Base-by-base conservation (phyloP, 2,113 vertebrate genomes). In the Eptatretus burgeri region DNA sequence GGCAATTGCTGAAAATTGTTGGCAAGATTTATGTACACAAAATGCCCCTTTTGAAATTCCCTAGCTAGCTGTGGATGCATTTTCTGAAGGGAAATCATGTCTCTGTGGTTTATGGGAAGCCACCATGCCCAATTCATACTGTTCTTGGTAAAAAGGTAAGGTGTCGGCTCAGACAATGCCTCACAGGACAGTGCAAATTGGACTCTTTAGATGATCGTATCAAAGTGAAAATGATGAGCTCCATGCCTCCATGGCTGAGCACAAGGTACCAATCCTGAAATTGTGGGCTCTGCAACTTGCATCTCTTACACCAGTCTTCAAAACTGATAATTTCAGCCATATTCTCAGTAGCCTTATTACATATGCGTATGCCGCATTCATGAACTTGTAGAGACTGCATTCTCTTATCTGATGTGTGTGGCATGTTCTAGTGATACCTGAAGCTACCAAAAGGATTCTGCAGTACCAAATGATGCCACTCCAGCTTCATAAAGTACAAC, bases 221-320 rank as follows among this genome's bases (percentile, higher is more conserved):
- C 60, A 65, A 56, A 13, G 63, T 11, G 56, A 67, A 41, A 51
- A 67, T 67, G 19, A 17, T 16, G 2, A 67, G 62, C 62, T 67
- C 64, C 67, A 65, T 67, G 19, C 27, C 20, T n/a, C n/a, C n/a
- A n/a, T n/a, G n/a, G n/a, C n/a, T n/a, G n/a, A 53, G 49, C 16
- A 65, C 17, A 11, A 67, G 62, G 51, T 49, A 14, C 64, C 67
- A 67, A 60, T 65, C 63, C 14, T 63, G 62, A 41, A 63, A 66
- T 62, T 66, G 7, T 66, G 65, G 65, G 62, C 65, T 62, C 50
- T 27, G 56, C 13, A 19, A 20, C 49, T 63, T 13, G 17, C 17
- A 41, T 41, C 27, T 41, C 3, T 41, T 41, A 5, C 27, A 41
- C 18, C 14, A 20, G 13, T 63, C 62, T 41, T 41, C 27, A 41